Conservation (phyloP, 2,888 invertebrate species). For the Arrhopalites spinosus region DNA sequence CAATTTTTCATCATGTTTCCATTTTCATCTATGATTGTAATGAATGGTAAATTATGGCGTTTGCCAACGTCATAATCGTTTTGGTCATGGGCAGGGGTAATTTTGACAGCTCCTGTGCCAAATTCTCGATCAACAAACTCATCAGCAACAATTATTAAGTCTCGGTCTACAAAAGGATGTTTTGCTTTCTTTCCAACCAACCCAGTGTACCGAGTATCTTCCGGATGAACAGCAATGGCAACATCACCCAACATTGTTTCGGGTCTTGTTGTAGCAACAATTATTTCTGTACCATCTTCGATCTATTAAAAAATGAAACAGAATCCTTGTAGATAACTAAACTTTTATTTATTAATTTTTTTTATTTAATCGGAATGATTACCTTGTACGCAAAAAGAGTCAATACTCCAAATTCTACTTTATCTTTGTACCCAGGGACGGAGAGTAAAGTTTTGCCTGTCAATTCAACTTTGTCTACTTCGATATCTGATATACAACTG, state of each 20-base stretch:
- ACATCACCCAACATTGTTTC: constrained; percentile 99
- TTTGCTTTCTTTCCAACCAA: constrained; percentile 78
- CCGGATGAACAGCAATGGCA: constrained; percentile 96
- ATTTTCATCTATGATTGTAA: constrained; percentile 88
- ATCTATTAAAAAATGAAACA: constrained; percentile 52
- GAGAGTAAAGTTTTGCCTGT: constrained; percentile 79
- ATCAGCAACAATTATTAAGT: constrained; percentile 86
- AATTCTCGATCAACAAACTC: constrained; percentile 93
- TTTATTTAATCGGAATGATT: constrained; percentile 58
- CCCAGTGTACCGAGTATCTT: constrained; percentile 80
- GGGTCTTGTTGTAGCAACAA: constrained; percentile 95
- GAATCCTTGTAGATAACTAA: not conserved
- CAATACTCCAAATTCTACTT: constrained; percentile 92
- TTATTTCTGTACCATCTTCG: constrained; percentile 72
- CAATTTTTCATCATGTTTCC: constrained; percentile 83
- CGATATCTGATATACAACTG: constrained; percentile 98
- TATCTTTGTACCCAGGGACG: constrained; percentile 89
- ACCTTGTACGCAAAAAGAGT: constrained; percentile 89
- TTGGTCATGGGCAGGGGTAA: constrained; percentile 96
- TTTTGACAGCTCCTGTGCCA: constrained; percentile 95
- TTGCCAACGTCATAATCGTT: constrained; percentile 96
- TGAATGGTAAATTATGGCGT: constrained; percentile 81
- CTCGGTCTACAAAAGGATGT: constrained; percentile 87
- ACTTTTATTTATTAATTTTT: not conserved
- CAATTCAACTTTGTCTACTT: constrained; percentile 92